These are phyloP conservation scores for Maconellicoccus hirsutus DNA, from an alignment of 1,140 invertebrate genomes.

Conservation along the genomic window DNA sequence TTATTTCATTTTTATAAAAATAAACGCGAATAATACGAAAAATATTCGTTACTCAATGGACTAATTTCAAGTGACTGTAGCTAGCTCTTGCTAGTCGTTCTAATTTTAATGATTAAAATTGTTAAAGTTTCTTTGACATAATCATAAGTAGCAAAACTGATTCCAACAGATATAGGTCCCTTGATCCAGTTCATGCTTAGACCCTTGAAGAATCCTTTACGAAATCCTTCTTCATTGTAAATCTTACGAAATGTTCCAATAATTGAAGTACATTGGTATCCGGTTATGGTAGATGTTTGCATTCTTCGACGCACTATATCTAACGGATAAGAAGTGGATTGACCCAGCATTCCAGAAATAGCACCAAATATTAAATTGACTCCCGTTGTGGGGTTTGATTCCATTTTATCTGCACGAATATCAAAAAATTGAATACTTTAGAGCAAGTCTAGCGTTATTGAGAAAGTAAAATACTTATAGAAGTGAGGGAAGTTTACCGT, in stretches of 20 bases:
- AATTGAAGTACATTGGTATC: conserved; percentile 50
- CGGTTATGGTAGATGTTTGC: conserved; percentile 56
- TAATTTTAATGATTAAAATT: conserved; percentile 3
- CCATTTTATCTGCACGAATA: conserved; percentile 30
- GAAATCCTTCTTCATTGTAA: conserved; percentile 69
- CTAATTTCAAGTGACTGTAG: conserved; percentile 12
- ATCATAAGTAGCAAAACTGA: conserved; percentile 95
- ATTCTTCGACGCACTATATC: conserved; percentile 81
- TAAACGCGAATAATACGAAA: conserved; percentile 8
- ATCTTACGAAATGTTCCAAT: conserved; percentile 47
- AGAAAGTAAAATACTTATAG: too few relatives aligned
- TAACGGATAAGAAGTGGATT: conserved; percentile 88
- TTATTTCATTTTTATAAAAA: not conserved
- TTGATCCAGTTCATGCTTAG: conserved; percentile 99
- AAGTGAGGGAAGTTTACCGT: too few relatives aligned
- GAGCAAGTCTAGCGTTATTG: too few relatives aligned
- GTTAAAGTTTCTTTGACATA: conserved; percentile 50
- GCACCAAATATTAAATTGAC: conserved; percentile 73
- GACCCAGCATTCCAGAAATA: conserved; percentile 82
- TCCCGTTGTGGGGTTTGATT: conserved; percentile 41
- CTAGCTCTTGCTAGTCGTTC: not conserved
- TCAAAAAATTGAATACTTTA: not conserved
- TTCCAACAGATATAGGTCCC: conserved; percentile 94
- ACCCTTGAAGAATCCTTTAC: conserved; percentile 90
- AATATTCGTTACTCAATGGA: conserved; percentile 19